Evolutionary conservation across 2,797 vertebrate genomes (phyloP), one percentile per base, ranked within the genome.

Genomic region (Sebastes miniatus): DNA sequence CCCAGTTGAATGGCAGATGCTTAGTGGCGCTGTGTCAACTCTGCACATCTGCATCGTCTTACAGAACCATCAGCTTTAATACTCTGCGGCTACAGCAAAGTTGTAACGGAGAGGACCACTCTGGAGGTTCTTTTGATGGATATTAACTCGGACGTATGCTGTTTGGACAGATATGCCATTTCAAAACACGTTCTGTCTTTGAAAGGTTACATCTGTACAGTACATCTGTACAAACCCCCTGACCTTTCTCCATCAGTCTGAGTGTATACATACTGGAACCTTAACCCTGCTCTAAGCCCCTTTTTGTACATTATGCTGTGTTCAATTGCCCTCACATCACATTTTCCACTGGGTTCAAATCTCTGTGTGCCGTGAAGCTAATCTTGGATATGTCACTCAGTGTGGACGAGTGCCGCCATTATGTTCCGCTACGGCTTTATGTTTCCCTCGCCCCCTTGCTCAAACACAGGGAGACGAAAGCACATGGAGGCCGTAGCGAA

Each of bases 311-410:
- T 65, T 73, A 52, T 22, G 27, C 69, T 64, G 59, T 57, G 73
- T 80, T 83, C 24, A 83, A 68, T 34, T 80, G 18, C 77, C 69
- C 73, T 63, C 14, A 54, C 74, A 18, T 80, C 78, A 90, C 61
- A 85, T 89, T 91, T 93, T 92, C 89, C 88, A 90, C 8, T 25
- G 36, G 52, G 50, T 54, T 64, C 14, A 25, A 73, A 87, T 66
- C 62, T 69, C 22, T 73, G 76, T 76, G 61, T 83, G 57, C 50
- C 14, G 7, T 77, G 59, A 66, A 71, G 34, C 73, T 81, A 77
- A 87, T 76, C 65, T 54, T 77, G 70, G 69, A 79, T 22, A 18
- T 74, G 80, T 79, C 89, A 83, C 80, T 90, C 87, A 82, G 52
- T 64, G 43, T 57, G 68, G 63, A 72, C 18, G 34, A 79, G 70